Percentiles rank a stretch among this genome's conserved stretches.
Conservation (phyloP, 2,888 invertebrate species). For the Lasioglossum zephyrum region DNA sequence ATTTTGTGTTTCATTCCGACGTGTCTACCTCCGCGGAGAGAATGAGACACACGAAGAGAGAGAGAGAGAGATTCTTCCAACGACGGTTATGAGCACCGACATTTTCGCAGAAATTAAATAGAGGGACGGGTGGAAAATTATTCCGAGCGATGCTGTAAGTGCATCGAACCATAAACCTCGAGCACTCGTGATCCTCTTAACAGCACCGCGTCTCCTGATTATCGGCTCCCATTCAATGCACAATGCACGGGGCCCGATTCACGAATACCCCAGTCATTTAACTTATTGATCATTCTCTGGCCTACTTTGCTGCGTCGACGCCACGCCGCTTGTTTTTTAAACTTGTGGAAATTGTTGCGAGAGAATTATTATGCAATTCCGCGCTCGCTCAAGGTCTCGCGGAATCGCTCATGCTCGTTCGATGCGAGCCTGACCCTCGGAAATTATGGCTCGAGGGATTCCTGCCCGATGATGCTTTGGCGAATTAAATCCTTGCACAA, state of each 20-base stretch:
- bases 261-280: background rate
- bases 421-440: background rate
- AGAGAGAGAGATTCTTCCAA: background rate
- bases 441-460: background rate
- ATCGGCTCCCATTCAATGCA: conserved; percentile 54
- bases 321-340: background rate
- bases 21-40: background rate
- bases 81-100: background rate
- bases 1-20: conserved; percentile 14
- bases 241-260: conserved; percentile 26
- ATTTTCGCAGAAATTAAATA: background rate
- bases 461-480: background rate
- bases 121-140: conserved; percentile 5
- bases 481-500: background rate
- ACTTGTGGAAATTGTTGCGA: background rate
- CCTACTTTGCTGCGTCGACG: background rate
- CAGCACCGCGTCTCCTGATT: conserved; percentile 42
- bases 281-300: background rate
- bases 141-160: conserved; percentile 15
- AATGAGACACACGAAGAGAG: background rate
- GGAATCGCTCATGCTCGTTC: background rate
- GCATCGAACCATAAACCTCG: conserved; percentile 18
- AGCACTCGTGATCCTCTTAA: background rate
- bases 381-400: background rate
- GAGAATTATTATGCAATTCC: background rate